Evolutionary conservation across 2,888 invertebrate species (phyloP).

Genomic region (Nemurella pictetii): DNA sequence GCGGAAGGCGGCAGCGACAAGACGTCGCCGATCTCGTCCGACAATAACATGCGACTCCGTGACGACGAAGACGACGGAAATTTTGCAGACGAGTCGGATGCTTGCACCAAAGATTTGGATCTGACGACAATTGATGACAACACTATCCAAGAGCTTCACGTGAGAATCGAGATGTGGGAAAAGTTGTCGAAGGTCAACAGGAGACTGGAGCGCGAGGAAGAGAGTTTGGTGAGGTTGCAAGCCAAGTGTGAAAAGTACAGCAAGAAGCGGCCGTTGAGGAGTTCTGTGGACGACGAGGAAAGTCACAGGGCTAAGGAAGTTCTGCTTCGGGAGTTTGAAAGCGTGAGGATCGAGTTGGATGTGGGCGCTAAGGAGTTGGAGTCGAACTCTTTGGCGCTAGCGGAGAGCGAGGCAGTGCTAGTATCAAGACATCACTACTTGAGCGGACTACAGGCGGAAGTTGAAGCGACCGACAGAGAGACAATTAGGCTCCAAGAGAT

Average conservation of each 20-base stretch:
- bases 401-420: conserved; percentile 46
- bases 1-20: conserved; percentile 67
- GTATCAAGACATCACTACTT: conserved; percentile 46
- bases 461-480: conserved; percentile 46
- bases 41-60: conserved; percentile 39
- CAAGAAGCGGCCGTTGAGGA: conserved; percentile 52
- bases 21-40: conserved; percentile 57
- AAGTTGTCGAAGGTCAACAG: conserved; percentile 74
- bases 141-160: conserved; percentile 60
- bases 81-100: conserved; percentile 33
- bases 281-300: conserved; percentile 34
- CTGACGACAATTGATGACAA: conserved; percentile 60
- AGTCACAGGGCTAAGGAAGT: conserved; percentile 26
- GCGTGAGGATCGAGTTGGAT: conserved; percentile 46
- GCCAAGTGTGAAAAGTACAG: conserved; percentile 65
- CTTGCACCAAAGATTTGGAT: conserved; percentile 50
- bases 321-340: conserved; percentile 44
- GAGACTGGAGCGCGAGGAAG: conserved; percentile 72
- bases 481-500: conserved; percentile 42
- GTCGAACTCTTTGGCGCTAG: conserved; percentile 46
- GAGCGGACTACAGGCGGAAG: conserved; percentile 45
- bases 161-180: conserved; percentile 73
- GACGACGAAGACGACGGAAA: conserved; percentile 50
- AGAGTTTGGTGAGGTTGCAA: conserved; percentile 67
- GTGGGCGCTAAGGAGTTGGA: conserved; percentile 45